Percentiles rank a stretch among this genome's conserved stretches.
Conservation (phyloP, 2,113 vertebrate species). For the Protomyctophum bolini region DNA sequence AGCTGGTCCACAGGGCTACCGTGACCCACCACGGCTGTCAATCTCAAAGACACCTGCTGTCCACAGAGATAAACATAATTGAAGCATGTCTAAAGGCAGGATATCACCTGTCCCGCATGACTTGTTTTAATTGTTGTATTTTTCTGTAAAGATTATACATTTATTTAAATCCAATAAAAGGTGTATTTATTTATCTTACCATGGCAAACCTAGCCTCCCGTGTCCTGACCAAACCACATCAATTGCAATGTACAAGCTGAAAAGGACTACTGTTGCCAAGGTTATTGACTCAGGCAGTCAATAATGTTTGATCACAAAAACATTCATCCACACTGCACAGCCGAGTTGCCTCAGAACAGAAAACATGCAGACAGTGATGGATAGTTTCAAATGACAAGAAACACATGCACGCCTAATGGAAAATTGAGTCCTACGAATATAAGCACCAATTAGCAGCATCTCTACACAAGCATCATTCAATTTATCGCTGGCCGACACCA, state of each 20-base stretch:
- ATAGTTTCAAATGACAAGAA: constrained; percentile 47
- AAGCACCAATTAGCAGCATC: constrained; percentile 59
- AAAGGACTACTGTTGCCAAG: constrained; percentile 74
- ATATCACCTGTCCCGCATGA: no score
- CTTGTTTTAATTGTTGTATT: no score
- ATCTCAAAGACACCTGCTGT: no score
- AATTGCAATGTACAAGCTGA: constrained; percentile 42
- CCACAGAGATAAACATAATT: no score
- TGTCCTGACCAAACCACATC: neutral
- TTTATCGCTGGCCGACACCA: constrained; percentile 40
- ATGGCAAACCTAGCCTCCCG: constrained; percentile 24
- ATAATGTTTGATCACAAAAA: constrained; percentile 81
- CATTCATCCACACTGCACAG: constrained; percentile 66
- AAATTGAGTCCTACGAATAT: constrained; percentile 57
- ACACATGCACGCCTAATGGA: constrained; percentile 43
- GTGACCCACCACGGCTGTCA: no score
- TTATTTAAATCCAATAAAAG: no score
- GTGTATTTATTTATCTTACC: neutral
- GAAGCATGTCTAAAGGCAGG: no score
- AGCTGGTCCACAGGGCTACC: no score
- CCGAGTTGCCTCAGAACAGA: constrained; percentile 49
- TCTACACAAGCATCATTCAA: constrained; percentile 37
- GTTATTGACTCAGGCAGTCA: constrained; percentile 75
- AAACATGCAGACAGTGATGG: constrained; percentile 50
- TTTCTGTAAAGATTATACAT: no score